These are phyloP conservation scores for Euborellia annulipes DNA, from an alignment of 1,140 invertebrate genomes.

Conservation along the genomic window DNA sequence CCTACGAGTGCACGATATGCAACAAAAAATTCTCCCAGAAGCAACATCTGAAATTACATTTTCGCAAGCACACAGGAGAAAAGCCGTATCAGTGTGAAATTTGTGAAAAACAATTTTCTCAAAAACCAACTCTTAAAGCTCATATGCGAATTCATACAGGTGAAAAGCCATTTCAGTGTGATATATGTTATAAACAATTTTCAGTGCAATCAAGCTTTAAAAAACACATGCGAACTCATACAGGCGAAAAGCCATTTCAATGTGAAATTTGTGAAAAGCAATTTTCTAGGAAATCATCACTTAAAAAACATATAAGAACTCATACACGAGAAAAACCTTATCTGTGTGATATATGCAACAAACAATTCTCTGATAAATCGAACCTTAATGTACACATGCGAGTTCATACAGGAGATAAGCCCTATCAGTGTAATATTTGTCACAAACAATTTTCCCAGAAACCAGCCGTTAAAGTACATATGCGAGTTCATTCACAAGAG, in stretches of 20 bases:
- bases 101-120: conserved; percentile 13
- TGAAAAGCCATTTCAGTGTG: conserved; percentile 14
- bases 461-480: no score
- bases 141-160: conserved; percentile 32
- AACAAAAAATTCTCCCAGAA: conserved; percentile 33
- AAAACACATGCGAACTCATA: neutral
- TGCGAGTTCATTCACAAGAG: no score
- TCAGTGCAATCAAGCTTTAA: neutral
- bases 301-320: conserved; percentile 1
- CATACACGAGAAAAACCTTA: conserved; percentile 4
- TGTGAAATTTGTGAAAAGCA: neutral
- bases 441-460: no score
- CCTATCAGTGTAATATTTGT: no score
- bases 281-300: neutral
- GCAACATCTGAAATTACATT: conserved; percentile 24
- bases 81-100: conserved; percentile 5
- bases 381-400: no score
- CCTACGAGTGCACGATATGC: conserved; percentile 31
- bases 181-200: neutral
- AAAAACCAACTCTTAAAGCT: conserved; percentile 28
- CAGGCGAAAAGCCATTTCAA: neutral
- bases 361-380: neutral
- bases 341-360: neutral
- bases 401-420: no score
- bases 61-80: conserved; percentile 22